Evolutionary conservation across 2,888 invertebrate species (phyloP).

Genomic region (Colletes collaris): DNA sequence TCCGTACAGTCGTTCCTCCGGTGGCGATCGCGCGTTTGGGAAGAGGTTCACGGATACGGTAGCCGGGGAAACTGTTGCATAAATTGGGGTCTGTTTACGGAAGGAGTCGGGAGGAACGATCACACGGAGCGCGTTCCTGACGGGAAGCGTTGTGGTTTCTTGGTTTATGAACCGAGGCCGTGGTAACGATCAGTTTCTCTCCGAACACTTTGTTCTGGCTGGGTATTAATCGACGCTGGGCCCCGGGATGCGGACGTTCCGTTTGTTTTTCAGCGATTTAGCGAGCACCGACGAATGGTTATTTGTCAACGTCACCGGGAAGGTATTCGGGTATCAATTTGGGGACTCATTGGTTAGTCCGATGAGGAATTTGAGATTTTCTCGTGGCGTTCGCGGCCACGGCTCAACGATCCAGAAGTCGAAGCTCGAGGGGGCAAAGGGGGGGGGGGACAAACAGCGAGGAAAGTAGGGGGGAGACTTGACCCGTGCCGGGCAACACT

Average conservation of each 20-base stretch:
- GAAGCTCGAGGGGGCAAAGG: slow-evolving; percentile 14
- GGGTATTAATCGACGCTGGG: slow-evolving; percentile 22
- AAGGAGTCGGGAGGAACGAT: slow-evolving; percentile 42
- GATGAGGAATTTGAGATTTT: slow-evolving; percentile 42
- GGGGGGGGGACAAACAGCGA: slow-evolving; percentile 15
- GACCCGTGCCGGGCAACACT: slow-evolving; percentile 65
- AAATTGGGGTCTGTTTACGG: slow-evolving; percentile 70
- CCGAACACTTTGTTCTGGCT: slow-evolving; percentile 5
- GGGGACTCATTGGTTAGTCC: not conserved
- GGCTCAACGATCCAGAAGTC: slow-evolving; percentile 44
- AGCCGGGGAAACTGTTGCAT: slow-evolving; percentile 27
- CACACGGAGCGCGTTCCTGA: slow-evolving; percentile 27
- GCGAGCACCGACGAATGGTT: too few species aligned
- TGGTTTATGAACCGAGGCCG: slow-evolving; percentile 48
- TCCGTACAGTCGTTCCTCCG: too few species aligned
- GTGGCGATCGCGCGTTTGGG: too few species aligned
- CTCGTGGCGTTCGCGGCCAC: slow-evolving; percentile 20
- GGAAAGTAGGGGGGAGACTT: slow-evolving; percentile 52
- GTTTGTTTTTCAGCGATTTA: not conserved
- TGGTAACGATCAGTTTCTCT: slow-evolving; percentile 46
- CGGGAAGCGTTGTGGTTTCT: slow-evolving; percentile 45
- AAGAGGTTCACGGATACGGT: too few species aligned
- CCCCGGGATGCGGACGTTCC: not conserved
- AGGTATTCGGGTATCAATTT: not conserved
- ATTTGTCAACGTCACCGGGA: not conserved